Percentiles rank a stretch among this genome's conserved stretches.
Conservation (phyloP, 2,113 vertebrate species). For the Forbesichthys papilliferus region DNA sequence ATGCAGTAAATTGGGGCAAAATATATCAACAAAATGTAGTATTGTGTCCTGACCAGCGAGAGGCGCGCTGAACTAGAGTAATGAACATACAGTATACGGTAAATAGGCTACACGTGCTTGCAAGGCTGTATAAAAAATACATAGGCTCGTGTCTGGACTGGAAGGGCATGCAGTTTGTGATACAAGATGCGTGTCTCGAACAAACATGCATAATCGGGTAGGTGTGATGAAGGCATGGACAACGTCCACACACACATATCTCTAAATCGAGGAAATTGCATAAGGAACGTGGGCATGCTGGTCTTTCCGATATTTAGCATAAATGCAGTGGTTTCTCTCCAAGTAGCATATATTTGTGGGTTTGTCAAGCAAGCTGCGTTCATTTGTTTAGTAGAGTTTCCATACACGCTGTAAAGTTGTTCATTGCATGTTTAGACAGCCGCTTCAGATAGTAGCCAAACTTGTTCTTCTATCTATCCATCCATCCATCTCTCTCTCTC, state of each 20-base stretch:
- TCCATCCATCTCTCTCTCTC: conserved; percentile 19
- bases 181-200: conserved; percentile 18
- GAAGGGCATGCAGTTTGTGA: conserved; percentile 43
- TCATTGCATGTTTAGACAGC: conserved; percentile 63
- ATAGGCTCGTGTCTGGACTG: conserved; percentile 31
- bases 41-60: conserved; percentile 43
- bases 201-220: neutral
- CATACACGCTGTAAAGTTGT: conserved; percentile 14
- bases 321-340: neutral
- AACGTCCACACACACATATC: conserved; percentile 38
- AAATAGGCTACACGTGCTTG: no score
- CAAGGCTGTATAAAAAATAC: no score
- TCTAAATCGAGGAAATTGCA: neutral
- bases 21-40: conserved; percentile 61
- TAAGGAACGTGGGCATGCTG: conserved; percentile 10
- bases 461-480: conserved; percentile 50
- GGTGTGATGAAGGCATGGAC: conserved; percentile 28
- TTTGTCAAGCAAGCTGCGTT: conserved; percentile 20
- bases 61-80: conserved; percentile 34
- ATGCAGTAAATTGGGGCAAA: conserved; percentile 65
- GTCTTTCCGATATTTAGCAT: no score
- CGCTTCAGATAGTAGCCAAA: conserved; percentile 56
- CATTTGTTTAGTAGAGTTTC: neutral
- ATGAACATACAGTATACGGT: neutral
- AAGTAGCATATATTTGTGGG: conserved; percentile 8